A percentile compares a stretch with the other conserved stretches of the same genome.
phyloP scores from a whole-genome alignment of 2,797 vertebrate species.

The Myotis vivesi region DNA sequence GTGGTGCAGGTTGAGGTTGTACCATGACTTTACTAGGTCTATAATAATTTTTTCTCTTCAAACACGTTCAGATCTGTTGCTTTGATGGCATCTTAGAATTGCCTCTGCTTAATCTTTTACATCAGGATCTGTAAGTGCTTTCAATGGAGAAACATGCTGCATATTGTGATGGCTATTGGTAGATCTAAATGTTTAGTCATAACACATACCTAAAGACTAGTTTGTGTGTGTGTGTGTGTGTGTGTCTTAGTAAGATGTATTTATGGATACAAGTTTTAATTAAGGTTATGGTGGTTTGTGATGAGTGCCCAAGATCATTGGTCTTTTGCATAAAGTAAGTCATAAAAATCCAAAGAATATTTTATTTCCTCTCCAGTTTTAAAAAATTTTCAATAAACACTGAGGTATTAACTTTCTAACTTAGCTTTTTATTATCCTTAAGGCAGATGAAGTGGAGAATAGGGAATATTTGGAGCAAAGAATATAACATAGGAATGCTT shows the following conservation, averaged over 20 bases:
- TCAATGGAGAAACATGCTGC: neutral
- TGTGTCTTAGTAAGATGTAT: neutral
- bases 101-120: neutral
- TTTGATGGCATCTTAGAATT: neutral
- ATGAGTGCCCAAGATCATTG: neutral
- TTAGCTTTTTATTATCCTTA: conserved; percentile 2
- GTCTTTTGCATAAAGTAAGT: neutral
- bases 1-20: neutral
- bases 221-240: neutral
- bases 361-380: neutral
- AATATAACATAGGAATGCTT: neutral
- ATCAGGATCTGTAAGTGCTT: neutral
- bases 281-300: neutral
- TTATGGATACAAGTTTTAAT: conserved; percentile 1
- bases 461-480: neutral
- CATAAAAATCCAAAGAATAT: neutral
- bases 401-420: neutral
- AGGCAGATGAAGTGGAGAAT: neutral
- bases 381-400: neutral
- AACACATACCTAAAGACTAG: neutral
- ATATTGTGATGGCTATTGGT: neutral
- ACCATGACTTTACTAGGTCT: neutral
- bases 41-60: conserved; percentile 11
- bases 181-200: neutral
- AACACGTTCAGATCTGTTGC: neutral